A percentile compares a stretch with the other conserved stretches of the same genome.
phyloP scores from a whole-genome alignment of 2,797 vertebrate species.

The Rhynchonycteris naso region DNA sequence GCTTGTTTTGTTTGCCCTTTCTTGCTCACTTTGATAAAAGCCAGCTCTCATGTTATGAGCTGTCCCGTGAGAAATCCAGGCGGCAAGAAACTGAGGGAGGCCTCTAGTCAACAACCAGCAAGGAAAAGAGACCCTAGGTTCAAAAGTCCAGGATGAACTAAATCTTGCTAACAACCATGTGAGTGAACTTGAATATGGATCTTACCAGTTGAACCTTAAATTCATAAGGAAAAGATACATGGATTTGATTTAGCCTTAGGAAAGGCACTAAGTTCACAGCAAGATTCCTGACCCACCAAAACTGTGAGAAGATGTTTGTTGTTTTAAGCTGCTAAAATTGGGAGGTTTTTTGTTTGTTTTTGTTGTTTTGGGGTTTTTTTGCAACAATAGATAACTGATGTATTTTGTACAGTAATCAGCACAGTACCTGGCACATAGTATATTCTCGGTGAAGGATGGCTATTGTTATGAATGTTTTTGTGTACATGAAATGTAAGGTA shows the following conservation, averaged over 20 bases:
- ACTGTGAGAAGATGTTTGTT: neutral
- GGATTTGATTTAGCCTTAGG: conserved; percentile 11
- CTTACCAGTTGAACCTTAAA: neutral
- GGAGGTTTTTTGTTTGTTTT: neutral
- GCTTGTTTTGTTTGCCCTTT: neutral
- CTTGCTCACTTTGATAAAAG: conserved; percentile 27
- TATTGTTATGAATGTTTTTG: neutral
- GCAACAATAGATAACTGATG: neutral
- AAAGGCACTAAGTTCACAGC: neutral
- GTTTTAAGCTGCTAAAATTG: conserved; percentile 37
- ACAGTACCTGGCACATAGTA: neutral
- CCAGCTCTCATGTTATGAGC: neutral
- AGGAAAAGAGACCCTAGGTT: neutral
- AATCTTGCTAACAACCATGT: neutral
- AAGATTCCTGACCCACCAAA: neutral
- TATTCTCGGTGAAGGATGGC: neutral
- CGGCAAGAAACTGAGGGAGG: neutral
- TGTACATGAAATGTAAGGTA: too few species aligned
- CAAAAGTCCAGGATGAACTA: neutral
- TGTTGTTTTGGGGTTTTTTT: too few species aligned
- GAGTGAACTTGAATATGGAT: neutral
- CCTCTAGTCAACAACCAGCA: neutral
- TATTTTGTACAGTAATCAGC: neutral
- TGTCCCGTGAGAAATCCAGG: neutral
- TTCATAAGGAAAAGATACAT: neutral